A percentile compares a stretch with the other conserved stretches of the same genome.
Conservation (phyloP, 2,888 invertebrate species). For the Campoletis raptor region DNA sequence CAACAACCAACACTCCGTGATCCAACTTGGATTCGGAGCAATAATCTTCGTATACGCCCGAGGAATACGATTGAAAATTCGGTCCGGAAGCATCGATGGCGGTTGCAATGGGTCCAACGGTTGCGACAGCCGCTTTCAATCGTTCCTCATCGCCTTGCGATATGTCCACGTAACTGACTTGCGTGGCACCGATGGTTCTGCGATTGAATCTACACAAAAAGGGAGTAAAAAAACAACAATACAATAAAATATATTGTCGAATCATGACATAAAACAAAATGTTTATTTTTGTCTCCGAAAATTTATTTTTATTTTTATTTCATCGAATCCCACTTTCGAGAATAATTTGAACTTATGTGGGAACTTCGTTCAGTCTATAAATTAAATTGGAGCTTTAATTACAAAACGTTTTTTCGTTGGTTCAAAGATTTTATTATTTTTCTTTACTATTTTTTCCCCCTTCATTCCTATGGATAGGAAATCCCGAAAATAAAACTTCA, state of each 20-base stretch:
- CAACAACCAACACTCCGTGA: conserved; percentile 94
- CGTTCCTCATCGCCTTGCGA: conserved; percentile 90
- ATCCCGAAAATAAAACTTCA: too few relatives aligned
- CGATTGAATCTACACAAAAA: conserved; percentile 87
- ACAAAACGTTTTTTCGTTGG: too few relatives aligned
- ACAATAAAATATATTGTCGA: neutral
- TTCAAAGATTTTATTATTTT: too few relatives aligned
- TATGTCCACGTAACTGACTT: conserved; percentile 92
- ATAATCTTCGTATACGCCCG: conserved; percentile 92
- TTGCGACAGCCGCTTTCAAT: conserved; percentile 92
- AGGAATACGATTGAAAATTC: conserved; percentile 94
- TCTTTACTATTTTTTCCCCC: too few relatives aligned
- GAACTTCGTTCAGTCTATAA: too few relatives aligned
- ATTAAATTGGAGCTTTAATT: too few relatives aligned
- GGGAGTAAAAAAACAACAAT: too few relatives aligned
- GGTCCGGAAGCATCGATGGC: conserved; percentile 95
- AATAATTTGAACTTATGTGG: too few relatives aligned
- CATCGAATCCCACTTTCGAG: too few relatives aligned
- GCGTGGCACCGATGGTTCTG: conserved; percentile 90
- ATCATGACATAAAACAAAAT: neutral
- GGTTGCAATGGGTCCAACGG: conserved; percentile 93
- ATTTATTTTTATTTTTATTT: too few relatives aligned
- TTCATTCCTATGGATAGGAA: too few relatives aligned
- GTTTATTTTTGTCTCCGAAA: too few relatives aligned
- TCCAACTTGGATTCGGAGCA: conserved; percentile 91